Percentiles rank a stretch among this genome's conserved stretches.
Evolutionary conservation across 2,113 vertebrate species (phyloP).

Genomic region (Marmota monax): DNA sequence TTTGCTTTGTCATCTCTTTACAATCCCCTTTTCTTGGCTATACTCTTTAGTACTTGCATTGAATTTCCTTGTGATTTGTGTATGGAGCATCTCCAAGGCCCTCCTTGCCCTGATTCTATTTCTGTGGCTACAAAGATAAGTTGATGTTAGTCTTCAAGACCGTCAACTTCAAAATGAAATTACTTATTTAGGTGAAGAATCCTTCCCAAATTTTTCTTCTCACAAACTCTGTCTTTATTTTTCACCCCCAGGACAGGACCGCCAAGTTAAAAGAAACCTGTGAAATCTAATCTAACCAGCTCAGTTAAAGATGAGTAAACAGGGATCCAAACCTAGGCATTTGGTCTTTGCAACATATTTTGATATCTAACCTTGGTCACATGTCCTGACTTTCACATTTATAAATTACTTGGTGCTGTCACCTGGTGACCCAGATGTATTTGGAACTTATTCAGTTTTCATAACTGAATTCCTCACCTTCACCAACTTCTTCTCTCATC

Average conservation of each 20-base stretch:
- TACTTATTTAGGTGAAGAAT: background rate
- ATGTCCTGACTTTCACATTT: background rate
- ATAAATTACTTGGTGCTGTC: background rate
- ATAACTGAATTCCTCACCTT: background rate
- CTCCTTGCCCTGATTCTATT: background rate
- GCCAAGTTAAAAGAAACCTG: background rate
- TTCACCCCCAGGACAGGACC: background rate
- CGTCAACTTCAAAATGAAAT: conserved; percentile 40
- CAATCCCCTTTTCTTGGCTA: background rate
- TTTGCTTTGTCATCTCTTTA: background rate
- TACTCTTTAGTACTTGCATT: background rate
- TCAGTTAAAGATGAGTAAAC: background rate
- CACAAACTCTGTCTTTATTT: background rate
- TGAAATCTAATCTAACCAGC: background rate
- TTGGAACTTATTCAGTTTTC: background rate
- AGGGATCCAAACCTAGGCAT: background rate
- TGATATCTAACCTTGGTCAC: background rate
- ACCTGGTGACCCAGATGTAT: background rate
- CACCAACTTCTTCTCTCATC: background rate
- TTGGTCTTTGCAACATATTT: background rate
- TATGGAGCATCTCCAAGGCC: background rate
- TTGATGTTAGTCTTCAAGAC: background rate
- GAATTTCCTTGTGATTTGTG: background rate
- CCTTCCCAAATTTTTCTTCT: conserved; percentile 22
- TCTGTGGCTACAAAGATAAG: conserved; percentile 23